Evolutionary conservation across 2,113 vertebrate species (phyloP).

Genomic region (Boleophthalmus pectinirostris): DNA sequence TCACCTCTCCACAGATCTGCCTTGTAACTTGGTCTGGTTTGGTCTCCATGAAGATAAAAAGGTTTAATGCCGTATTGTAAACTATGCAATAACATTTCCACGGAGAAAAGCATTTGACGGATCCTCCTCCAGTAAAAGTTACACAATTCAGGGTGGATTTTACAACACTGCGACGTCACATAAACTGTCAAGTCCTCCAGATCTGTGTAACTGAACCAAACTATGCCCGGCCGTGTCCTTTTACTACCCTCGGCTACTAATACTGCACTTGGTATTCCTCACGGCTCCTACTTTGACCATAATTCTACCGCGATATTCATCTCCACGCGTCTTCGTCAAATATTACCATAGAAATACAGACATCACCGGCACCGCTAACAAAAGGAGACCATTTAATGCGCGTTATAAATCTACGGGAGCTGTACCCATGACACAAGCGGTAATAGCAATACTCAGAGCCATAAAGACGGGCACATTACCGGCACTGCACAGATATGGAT

Average conservation of each 20-base stretch:
- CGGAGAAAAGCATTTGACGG: too few relatives aligned
- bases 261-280: constrained; percentile 68
- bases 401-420: constrained; percentile 48
- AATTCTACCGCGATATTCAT: constrained; percentile 68
- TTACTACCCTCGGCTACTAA: constrained; percentile 56
- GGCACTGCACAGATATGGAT: constrained; percentile 40
- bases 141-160: too few relatives aligned
- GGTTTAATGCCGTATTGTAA: too few relatives aligned
- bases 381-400: constrained; percentile 56
- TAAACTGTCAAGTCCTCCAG: constrained; percentile 2
- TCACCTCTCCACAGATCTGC: too few relatives aligned
- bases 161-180: too few relatives aligned
- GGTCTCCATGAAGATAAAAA: too few relatives aligned
- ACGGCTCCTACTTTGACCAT: constrained; percentile 24
- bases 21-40: too few relatives aligned
- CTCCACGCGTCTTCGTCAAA: constrained; percentile 58
- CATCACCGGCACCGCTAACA: constrained; percentile 22
- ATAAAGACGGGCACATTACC: constrained; percentile 57
- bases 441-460: constrained; percentile 49
- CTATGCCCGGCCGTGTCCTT: constrained; percentile 32
- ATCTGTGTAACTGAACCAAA: background rate
- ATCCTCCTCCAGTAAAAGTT: too few relatives aligned
- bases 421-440: constrained; percentile 22
- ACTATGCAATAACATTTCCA: too few relatives aligned
- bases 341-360: constrained; percentile 71